Conservation (phyloP, 2,888 invertebrate genomes). For the Xestoiulus laeticollis region DNA sequence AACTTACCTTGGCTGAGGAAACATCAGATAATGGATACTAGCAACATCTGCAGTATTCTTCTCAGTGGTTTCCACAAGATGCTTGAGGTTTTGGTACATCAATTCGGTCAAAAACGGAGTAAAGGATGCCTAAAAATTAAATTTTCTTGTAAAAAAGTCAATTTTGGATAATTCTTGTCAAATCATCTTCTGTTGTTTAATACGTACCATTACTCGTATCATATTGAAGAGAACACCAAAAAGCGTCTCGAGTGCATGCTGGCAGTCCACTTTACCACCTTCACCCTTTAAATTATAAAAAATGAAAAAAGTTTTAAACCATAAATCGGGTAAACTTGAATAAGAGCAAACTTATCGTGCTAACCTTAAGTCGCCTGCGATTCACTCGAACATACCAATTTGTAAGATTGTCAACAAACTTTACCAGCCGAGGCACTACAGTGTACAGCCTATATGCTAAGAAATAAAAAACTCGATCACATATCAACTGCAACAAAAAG, state of each 20-base stretch:
- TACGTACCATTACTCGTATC: conserved; percentile 80
- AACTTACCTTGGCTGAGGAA: conserved; percentile 75
- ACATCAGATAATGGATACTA: conserved; percentile 92
- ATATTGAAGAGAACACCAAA: conserved; percentile 88
- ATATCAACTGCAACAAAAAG: no score
- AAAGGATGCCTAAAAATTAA: conserved; percentile 78
- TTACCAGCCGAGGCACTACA: conserved; percentile 90
- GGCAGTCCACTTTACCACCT: conserved; percentile 80
- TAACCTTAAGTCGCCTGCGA: conserved; percentile 84
- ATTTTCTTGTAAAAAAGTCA: background rate
- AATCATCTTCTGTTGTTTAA: background rate
- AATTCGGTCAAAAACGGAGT: conserved; percentile 95
- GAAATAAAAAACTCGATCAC: no score
- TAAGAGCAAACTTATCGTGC: background rate
- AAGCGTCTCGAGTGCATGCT: conserved; percentile 84
- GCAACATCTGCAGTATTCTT: conserved; percentile 67
- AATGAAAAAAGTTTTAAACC: background rate
- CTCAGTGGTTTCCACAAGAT: conserved; percentile 69
- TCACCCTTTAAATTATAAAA: conserved; percentile 72
- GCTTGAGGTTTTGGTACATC: conserved; percentile 88
- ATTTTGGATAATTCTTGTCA: no score
- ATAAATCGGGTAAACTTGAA: background rate
- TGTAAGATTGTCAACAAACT: conserved; percentile 96
- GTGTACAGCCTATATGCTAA: conserved; percentile 91
- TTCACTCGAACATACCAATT: conserved; percentile 99